Conservation (phyloP, 2,113 vertebrate species). For the Hassar affinis region DNA sequence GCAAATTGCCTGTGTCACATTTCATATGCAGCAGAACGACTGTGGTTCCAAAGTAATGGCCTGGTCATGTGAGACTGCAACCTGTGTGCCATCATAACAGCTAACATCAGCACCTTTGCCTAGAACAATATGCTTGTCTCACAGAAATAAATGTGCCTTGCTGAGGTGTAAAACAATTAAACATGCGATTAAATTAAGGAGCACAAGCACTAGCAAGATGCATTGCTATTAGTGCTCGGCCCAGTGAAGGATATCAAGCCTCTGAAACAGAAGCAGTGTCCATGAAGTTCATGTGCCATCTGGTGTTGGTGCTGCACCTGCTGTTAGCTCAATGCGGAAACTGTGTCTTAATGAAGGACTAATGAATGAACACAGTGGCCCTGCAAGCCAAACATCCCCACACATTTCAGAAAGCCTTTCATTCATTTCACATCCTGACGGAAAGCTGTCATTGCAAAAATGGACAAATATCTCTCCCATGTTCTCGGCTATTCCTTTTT, state of each 20-base stretch:
- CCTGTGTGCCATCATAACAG: neutral
- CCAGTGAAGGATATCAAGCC: constrained; percentile 7
- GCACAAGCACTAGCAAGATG: neutral
- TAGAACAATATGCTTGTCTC: neutral
- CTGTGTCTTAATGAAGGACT: constrained; percentile 1
- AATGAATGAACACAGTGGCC: neutral
- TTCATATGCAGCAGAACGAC: constrained; percentile 42
- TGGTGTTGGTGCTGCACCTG: constrained; percentile 19
- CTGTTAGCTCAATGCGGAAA: neutral
- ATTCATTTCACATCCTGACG: constrained; percentile 9
- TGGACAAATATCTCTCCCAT: neutral
- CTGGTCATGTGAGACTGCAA: constrained; percentile 25
- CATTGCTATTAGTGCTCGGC: neutral
- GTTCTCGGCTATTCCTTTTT: neutral
- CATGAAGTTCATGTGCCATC: constrained; percentile 11
- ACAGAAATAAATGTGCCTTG: constrained; percentile 1
- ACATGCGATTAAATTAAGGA: neutral
- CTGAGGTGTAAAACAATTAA: constrained; percentile 2
- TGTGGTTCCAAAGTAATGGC: neutral
- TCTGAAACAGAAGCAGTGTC: neutral
- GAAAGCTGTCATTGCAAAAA: constrained; percentile 3
- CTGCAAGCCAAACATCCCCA: neutral
- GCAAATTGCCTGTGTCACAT: constrained; percentile 47
- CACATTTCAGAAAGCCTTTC: neutral
- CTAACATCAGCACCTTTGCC: constrained; percentile 22